Percentiles rank a stretch among this genome's conserved stretches.
These are phyloP conservation scores for Poecilia velifera DNA, from an alignment of 2,797 vertebrate genomes.

Conservation along the genomic window DNA sequence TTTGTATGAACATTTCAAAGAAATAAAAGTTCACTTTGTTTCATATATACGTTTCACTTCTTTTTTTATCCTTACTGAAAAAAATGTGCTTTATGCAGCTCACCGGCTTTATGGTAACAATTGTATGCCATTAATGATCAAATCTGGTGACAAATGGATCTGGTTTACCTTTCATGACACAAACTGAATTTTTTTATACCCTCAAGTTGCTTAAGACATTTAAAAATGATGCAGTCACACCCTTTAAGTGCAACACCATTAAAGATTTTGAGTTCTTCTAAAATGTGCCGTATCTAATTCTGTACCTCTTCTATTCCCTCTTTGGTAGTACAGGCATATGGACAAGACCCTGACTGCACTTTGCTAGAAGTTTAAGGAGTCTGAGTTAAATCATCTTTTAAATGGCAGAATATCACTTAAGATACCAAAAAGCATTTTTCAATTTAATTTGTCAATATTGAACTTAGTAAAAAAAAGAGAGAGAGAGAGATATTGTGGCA, in stretches of 20 bases:
- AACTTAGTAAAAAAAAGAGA: not conserved
- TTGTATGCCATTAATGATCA: no score
- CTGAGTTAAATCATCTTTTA: not conserved
- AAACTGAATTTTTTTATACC: not conserved
- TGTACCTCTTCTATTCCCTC: not conserved
- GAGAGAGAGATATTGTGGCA: not conserved
- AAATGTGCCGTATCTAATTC: not conserved
- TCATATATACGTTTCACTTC: slow-evolving; percentile 9
- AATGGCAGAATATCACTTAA: not conserved
- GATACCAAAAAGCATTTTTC: not conserved
- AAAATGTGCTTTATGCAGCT: not conserved
- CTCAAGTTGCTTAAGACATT: not conserved
- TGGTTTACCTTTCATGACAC: no score
- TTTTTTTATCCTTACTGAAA: not conserved
- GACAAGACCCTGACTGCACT: no score
- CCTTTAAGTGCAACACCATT: not conserved
- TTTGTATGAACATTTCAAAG: slow-evolving; percentile 84
- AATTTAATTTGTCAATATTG: not conserved
- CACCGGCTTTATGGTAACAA: not conserved
- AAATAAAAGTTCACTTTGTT: slow-evolving; percentile 83
- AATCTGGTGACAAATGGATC: no score
- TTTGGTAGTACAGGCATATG: not conserved
- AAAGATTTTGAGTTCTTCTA: not conserved
- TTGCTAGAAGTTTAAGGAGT: not conserved
- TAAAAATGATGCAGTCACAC: not conserved